These are phyloP conservation scores for Scaptomyza tumidula DNA, from an alignment of 2,888 invertebrate species.

Conservation along the genomic window DNA sequence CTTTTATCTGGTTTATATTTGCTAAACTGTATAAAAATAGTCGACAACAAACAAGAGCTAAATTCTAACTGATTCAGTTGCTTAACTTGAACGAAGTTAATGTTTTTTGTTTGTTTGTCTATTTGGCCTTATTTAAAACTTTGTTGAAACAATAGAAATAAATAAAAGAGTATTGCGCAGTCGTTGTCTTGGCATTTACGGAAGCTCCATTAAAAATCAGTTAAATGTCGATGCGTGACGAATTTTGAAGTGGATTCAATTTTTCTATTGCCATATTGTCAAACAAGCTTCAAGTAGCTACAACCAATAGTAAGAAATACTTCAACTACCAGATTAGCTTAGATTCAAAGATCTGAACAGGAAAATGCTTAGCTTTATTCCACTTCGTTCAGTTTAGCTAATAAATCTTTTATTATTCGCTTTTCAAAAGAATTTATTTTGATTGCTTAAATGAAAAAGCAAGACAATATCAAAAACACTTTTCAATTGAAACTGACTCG, in stretches of 20 bases:
- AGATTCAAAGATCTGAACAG: not conserved
- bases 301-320: not conserved
- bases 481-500: conserved; percentile 28
- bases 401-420: no score
- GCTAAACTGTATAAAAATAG: conserved; percentile 6
- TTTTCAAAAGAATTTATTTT: conserved; percentile 8
- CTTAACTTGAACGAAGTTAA: not conserved
- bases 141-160: not conserved
- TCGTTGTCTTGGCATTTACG: not conserved
- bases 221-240: conserved; percentile 24
- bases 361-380: not conserved
- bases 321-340: not conserved
- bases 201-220: conserved; percentile 12
- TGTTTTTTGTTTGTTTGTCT: no score
- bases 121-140: not conserved
- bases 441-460: conserved; percentile 40
- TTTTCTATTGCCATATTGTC: conserved; percentile 38
- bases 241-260: conserved; percentile 23
- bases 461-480: not conserved
- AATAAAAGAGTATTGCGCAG: conserved; percentile 5
- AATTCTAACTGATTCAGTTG: not conserved
- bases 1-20: conserved; percentile 9
- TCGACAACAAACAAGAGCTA: conserved; percentile 10
- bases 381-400: no score
- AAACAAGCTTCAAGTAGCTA: no score